Evolutionary conservation across 2,113 vertebrate genomes (phyloP).

Genomic region (Otis tarda): DNA sequence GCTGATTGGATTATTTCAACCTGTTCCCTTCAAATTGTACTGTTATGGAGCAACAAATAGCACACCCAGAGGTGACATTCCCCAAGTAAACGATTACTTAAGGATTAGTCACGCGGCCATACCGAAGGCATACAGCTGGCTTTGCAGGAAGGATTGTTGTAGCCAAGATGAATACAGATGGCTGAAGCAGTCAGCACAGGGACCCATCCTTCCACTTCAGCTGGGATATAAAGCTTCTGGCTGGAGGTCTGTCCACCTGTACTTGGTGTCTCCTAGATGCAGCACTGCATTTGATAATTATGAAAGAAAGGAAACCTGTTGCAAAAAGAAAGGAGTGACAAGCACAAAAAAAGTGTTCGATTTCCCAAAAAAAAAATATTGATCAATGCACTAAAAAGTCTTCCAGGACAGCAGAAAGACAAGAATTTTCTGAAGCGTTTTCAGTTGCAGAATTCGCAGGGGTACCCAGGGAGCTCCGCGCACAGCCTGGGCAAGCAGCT

Average conservation of each 20-base stretch:
- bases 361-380: not conserved
- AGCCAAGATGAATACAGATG: conserved; percentile 41
- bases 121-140: not conserved
- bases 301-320: not conserved
- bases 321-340: not conserved
- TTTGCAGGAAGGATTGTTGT: conserved; percentile 20
- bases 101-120: conserved; percentile 54
- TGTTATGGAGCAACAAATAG: conserved; percentile 2
- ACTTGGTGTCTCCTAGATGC: not conserved
- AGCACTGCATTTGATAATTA: not conserved
- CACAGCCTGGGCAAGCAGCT: fast-evolving
- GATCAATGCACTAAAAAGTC: not conserved
- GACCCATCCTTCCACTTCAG: not conserved
- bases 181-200: not conserved
- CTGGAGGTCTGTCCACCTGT: not conserved
- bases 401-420: conserved; percentile 1
- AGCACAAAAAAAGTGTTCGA: not conserved
- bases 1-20: conserved; percentile 21
- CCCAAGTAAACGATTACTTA: conserved; percentile 56
- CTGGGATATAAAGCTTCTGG: not conserved
- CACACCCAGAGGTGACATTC: conserved; percentile 47
- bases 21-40: not conserved
- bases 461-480: not conserved
- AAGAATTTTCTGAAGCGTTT: not conserved
- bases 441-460: not conserved